These are phyloP conservation scores for Nycticorax nycticorax DNA, from an alignment of 2,113 vertebrate species.

Conservation along the genomic window DNA sequence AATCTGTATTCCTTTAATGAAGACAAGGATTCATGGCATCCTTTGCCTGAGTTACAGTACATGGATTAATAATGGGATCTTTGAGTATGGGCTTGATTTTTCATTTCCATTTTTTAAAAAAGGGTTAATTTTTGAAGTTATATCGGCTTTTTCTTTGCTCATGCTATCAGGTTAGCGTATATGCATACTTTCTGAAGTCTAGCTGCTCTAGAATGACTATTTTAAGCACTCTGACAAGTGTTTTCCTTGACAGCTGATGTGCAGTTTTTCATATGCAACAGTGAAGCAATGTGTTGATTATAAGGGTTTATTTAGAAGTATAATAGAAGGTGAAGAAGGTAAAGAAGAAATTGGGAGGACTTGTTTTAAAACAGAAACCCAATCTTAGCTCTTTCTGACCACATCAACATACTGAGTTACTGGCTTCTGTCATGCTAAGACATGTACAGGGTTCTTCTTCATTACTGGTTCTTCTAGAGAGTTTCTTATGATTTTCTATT, in stretches of 20 bases:
- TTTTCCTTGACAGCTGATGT: not conserved
- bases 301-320: not conserved
- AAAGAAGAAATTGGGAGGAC: not conserved
- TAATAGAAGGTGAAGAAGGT: not conserved
- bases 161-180: not conserved
- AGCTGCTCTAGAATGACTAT: not conserved
- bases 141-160: not conserved
- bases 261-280: not conserved
- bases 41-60: not conserved
- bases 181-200: not conserved
- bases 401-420: not conserved
- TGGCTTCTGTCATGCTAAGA: not conserved
- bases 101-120: not conserved
- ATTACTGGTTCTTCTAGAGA: not conserved
- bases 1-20: not conserved
- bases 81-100: not conserved
- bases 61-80: not conserved
- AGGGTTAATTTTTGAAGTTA: not conserved
- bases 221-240: not conserved
- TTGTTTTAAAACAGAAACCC: not conserved
- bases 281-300: not conserved
- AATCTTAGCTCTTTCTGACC: not conserved
- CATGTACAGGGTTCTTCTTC: not conserved
- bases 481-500: not conserved
- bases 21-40: not conserved